These are phyloP conservation scores for Pristionchus japonicus DNA, from an alignment of 2,888 invertebrate species.

Conservation along the genomic window DNA sequence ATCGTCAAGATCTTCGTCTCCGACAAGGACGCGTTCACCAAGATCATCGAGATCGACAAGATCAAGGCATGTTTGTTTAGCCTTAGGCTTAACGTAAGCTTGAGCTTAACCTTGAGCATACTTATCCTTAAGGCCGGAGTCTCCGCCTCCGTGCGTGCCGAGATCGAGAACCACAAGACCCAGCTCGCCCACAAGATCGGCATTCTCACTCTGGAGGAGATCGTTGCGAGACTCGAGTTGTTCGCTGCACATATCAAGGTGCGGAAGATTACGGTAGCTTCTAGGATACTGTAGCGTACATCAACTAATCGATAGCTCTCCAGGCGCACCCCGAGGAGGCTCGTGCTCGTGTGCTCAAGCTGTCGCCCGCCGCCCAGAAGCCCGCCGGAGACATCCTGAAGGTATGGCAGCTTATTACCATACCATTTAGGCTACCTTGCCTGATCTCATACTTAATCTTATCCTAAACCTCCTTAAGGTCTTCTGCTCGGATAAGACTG, in stretches of 20 bases:
- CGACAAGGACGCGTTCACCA: not conserved
- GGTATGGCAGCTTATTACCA: too few species aligned
- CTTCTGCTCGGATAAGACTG: slow-evolving; percentile 16
- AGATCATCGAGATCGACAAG: not conserved
- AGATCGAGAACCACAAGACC: slow-evolving; percentile 29
- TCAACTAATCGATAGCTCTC: not conserved
- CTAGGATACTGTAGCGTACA: not conserved
- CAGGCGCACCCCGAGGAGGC: slow-evolving; percentile 14
- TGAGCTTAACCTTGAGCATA: too few species aligned
- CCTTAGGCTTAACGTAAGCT: too few species aligned
- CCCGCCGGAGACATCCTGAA: slow-evolving; percentile 24
- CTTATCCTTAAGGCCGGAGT: not conserved
- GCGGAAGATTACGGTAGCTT: too few species aligned
- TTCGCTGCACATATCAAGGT: slow-evolving; percentile 2
- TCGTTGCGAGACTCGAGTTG: slow-evolving; percentile 4
- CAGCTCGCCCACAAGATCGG: slow-evolving; percentile 37
- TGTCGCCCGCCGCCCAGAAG: slow-evolving; percentile 25
- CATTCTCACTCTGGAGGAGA: not conserved
- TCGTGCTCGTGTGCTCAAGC: not conserved
- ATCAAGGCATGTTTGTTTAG: not conserved
- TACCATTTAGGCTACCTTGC: too few species aligned
- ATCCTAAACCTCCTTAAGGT: not conserved
- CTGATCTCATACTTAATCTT: too few species aligned
- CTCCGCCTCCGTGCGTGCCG: not conserved
- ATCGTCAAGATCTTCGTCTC: slow-evolving; percentile 3